Percentiles rank a stretch among this genome's conserved stretches.
Conservation (phyloP, 2,797 vertebrate genomes). For the Diglossa cyanea region DNA sequence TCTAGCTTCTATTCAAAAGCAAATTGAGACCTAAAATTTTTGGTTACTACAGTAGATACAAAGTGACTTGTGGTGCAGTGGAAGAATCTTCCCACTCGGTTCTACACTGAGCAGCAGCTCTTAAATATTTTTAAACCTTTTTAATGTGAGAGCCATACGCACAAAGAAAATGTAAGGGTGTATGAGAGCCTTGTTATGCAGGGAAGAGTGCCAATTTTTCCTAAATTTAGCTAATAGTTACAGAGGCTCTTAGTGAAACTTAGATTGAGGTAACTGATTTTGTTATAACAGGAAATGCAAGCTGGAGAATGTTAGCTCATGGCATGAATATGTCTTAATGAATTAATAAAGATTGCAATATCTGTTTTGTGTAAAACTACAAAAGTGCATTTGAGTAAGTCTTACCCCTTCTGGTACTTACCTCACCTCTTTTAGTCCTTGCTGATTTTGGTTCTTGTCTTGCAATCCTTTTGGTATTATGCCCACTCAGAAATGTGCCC, state of each 20-base stretch:
- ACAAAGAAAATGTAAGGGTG: neutral
- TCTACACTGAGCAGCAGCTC: neutral
- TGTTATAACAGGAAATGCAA: neutral
- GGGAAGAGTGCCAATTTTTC: neutral
- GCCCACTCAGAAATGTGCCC: neutral
- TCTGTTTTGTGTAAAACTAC: neutral
- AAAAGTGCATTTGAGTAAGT: neutral
- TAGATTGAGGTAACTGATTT: neutral
- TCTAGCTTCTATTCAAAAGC: neutral
- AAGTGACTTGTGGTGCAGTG: neutral
- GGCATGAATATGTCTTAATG: neutral
- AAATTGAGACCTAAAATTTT: neutral
- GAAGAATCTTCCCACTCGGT: neutral
- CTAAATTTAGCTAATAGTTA: constrained; percentile 1
- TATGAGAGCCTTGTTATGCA: neutral
- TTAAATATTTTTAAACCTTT: constrained; percentile 13
- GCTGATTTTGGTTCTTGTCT: neutral
- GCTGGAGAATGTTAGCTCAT: neutral
- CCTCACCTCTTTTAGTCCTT: neutral
- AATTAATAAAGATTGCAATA: neutral
- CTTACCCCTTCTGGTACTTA: neutral
- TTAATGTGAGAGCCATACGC: neutral
- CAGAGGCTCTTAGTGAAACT: neutral
- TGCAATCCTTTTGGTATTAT: neutral
- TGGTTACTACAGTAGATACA: neutral